A percentile compares a stretch with the other conserved stretches of the same genome.
Conservation (phyloP, 2,113 vertebrate genomes). For the Scalopus aquaticus region DNA sequence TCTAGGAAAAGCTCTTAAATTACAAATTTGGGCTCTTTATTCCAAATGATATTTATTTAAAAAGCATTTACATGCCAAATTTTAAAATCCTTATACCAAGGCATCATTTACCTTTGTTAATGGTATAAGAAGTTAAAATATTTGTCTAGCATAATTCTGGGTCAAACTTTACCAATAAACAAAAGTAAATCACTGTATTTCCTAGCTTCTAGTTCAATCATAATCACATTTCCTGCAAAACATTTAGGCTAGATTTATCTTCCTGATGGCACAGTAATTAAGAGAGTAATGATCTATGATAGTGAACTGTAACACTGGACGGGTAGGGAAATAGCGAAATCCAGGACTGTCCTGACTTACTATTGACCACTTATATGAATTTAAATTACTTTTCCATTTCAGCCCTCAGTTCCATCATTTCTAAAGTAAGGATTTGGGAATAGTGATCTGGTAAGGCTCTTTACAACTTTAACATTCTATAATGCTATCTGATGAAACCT, state of each 20-base stretch:
- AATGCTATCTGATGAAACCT: constrained; percentile 29
- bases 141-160: constrained; percentile 22
- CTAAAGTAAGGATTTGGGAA: not conserved
- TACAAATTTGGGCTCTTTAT: not conserved
- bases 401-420: not conserved
- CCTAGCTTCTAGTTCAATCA: constrained; percentile 2
- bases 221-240: not conserved
- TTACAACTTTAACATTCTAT: not conserved
- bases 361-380: not conserved
- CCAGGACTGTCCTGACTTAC: not conserved
- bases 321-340: not conserved
- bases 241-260: not conserved
- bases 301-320: not conserved
- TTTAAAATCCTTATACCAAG: not conserved
- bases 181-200: constrained; percentile 26
- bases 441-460: not conserved
- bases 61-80: constrained; percentile 40
- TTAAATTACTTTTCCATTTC: constrained; percentile 20
- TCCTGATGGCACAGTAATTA: not conserved
- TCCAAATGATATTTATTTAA: constrained; percentile 1
- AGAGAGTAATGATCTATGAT: not conserved
- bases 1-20: not conserved
- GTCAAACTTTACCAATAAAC: constrained; percentile 7
- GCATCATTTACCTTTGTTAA: not conserved
- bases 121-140: not conserved